Conservation (phyloP, 2,888 invertebrate species). For the Arenicola marina region DNA sequence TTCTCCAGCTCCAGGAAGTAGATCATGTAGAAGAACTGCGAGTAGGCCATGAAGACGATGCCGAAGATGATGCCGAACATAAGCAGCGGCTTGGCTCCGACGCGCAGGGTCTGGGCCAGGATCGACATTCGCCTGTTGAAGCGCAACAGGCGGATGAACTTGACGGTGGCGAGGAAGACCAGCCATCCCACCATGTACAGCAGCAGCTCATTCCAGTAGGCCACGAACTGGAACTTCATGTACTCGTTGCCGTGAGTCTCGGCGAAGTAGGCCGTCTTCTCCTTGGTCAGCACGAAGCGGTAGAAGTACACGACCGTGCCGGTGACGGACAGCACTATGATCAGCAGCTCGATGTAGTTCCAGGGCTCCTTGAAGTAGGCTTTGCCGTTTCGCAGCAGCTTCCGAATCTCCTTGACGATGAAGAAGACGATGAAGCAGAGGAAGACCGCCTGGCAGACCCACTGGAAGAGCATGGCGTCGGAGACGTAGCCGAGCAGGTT, state of each 20-base stretch:
- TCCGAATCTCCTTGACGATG: constrained; percentile 51
- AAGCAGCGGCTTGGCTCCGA: constrained; percentile 47
- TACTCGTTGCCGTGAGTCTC: constrained; percentile 57
- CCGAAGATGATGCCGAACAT: constrained; percentile 58
- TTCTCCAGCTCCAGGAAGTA: constrained; percentile 42
- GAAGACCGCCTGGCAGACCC: constrained; percentile 41
- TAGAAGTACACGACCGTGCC: constrained; percentile 57
- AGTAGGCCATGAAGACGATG: constrained; percentile 58
- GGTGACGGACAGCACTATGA: constrained; percentile 52
- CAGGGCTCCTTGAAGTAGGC: constrained; percentile 56
- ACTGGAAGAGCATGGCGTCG: constrained; percentile 18
- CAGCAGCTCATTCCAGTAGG: constrained; percentile 62
- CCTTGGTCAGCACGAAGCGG: constrained; percentile 47
- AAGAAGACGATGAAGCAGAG: constrained; percentile 56
- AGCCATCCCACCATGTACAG: constrained; percentile 63
- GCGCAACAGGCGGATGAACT: constrained; percentile 64
- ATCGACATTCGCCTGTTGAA: constrained; percentile 61
- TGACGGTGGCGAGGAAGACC: constrained; percentile 63
- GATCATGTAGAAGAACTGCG: constrained; percentile 58
- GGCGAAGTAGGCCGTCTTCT: constrained; percentile 59
- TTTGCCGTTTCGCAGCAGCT: constrained; percentile 45
- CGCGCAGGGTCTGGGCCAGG: constrained; percentile 51
- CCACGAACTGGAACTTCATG: constrained; percentile 61
- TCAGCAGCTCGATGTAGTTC: constrained; percentile 45
- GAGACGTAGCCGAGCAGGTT: constrained; percentile 48